A percentile compares a stretch with the other conserved stretches of the same genome.
Evolutionary conservation across 2,888 invertebrate species (phyloP).

Genomic region (Ormyrus pomaceus): DNA sequence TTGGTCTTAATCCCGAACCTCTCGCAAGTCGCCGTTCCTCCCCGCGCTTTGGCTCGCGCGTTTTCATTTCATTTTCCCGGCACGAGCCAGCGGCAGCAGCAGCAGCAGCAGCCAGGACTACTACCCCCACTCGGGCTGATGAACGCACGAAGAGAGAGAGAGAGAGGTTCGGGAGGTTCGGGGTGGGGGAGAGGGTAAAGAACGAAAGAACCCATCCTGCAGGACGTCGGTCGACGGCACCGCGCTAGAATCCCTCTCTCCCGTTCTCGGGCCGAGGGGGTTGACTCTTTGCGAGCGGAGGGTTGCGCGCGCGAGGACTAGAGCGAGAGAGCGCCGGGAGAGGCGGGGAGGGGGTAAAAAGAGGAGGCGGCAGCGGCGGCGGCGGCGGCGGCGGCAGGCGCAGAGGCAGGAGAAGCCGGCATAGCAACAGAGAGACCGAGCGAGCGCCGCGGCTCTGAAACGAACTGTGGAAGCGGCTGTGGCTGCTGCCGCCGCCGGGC

Average conservation of each 20-base stretch:
- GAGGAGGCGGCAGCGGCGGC: conserved; percentile 51
- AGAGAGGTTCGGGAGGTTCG: not conserved
- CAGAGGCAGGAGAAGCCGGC: conserved; percentile 66
- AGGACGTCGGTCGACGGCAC: conserved; percentile 64
- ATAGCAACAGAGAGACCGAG: conserved; percentile 74
- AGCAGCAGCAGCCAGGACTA: conserved; percentile 5
- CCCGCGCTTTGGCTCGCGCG: conserved; percentile 20
- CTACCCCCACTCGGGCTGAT: not conserved
- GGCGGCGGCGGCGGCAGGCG: not conserved
- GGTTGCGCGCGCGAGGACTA: conserved; percentile 43
- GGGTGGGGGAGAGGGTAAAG: not conserved
- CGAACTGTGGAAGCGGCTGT: conserved; percentile 38
- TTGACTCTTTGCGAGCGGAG: conserved; percentile 24
- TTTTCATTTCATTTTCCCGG: conserved; percentile 49
- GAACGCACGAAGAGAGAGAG: conserved; percentile 1
- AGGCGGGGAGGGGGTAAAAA: conserved; percentile 46
- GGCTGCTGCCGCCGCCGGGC: not conserved
- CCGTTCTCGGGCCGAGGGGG: conserved; percentile 15
- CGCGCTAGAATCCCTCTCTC: conserved; percentile 26
- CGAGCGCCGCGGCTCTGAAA: conserved; percentile 59
- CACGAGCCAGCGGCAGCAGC: conserved; percentile 8
- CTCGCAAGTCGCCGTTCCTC: not conserved
- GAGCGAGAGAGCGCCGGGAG: conserved; percentile 33
- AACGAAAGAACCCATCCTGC: conserved; percentile 65
- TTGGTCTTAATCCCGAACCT: conserved; percentile 38